A percentile compares a stretch with the other conserved stretches of the same genome.
Evolutionary conservation across 2,113 vertebrate genomes (phyloP).

Genomic region (Malurus cyaneus): DNA sequence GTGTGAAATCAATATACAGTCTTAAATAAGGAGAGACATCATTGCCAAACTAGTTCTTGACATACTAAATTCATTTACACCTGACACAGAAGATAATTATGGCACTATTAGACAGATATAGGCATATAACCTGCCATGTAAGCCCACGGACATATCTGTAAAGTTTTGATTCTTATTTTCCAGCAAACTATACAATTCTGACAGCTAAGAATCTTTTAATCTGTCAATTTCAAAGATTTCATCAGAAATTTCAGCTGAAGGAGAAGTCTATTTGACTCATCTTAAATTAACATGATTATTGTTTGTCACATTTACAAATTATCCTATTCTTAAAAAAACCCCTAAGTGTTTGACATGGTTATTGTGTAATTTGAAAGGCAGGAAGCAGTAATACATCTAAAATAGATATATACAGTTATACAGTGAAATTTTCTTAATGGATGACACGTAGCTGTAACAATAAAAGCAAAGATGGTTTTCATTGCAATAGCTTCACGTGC

Average conservation of each 20-base stretch:
- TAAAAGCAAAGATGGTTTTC: constrained; percentile 63
- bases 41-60: constrained; percentile 62
- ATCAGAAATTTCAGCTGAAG: constrained; percentile 73
- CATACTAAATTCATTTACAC: constrained; percentile 55
- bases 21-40: constrained; percentile 50
- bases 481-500: constrained; percentile 57
- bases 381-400: too few relatives aligned
- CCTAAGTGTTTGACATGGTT: too few relatives aligned
- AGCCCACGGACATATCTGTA: too few relatives aligned
- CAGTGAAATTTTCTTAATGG: too few relatives aligned
- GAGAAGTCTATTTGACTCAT: constrained; percentile 55
- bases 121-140: constrained; percentile 39
- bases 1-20: constrained; percentile 54
- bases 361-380: too few relatives aligned
- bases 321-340: too few relatives aligned
- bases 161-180: too few relatives aligned
- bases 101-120: constrained; percentile 42
- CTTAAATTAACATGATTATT: too few relatives aligned
- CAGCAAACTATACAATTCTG: constrained; percentile 56
- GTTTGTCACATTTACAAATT: too few relatives aligned
- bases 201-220: constrained; percentile 72
- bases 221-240: constrained; percentile 72
- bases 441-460: too few relatives aligned
- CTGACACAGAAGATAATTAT: constrained; percentile 58
- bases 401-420: too few relatives aligned